Percentiles rank a stretch among this genome's conserved stretches.
phyloP scores from a whole-genome alignment of 2,888 invertebrate species.

The Ichneumoninae sp. region DNA sequence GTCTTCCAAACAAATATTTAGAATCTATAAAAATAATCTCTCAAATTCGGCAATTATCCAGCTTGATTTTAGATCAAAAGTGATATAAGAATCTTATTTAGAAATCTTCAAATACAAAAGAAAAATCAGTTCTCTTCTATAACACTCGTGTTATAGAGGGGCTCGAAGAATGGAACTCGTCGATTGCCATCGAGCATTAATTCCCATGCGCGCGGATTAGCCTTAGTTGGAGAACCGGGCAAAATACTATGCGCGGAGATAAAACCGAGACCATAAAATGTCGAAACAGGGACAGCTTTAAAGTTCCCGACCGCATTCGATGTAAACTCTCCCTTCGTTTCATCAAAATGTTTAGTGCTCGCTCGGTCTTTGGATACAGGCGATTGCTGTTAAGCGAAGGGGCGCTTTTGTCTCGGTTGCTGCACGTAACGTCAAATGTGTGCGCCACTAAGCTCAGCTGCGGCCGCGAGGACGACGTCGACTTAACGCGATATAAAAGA shows the following conservation, averaged over 20 bases:
- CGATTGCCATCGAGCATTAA: conserved; percentile 12
- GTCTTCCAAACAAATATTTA: too few species aligned
- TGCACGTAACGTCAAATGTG: conserved; percentile 1
- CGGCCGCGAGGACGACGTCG: conserved; percentile 26
- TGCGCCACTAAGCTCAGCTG: neutral
- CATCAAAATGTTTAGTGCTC: conserved; percentile 14
- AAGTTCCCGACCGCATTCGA: neutral
- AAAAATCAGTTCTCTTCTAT: too few species aligned
- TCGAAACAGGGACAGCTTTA: neutral
- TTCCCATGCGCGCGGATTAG: neutral
- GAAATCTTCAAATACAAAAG: too few species aligned
- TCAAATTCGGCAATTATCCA: too few species aligned
- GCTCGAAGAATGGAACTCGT: too few species aligned
- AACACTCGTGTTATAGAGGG: too few species aligned
- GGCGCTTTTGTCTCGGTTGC: neutral
- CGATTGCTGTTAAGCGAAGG: conserved; percentile 1
- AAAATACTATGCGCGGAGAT: neutral
- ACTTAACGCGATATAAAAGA: conserved; percentile 47
- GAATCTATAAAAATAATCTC: too few species aligned
- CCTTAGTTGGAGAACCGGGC: neutral
- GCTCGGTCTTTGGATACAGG: neutral
- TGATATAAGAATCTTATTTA: too few species aligned
- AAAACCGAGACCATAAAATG: conserved; percentile 2
- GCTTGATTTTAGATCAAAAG: too few species aligned
- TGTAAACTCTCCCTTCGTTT: neutral